These are phyloP conservation scores for Recurvirostra avosetta DNA, from an alignment of 2,113 vertebrate species.

Conservation along the genomic window DNA sequence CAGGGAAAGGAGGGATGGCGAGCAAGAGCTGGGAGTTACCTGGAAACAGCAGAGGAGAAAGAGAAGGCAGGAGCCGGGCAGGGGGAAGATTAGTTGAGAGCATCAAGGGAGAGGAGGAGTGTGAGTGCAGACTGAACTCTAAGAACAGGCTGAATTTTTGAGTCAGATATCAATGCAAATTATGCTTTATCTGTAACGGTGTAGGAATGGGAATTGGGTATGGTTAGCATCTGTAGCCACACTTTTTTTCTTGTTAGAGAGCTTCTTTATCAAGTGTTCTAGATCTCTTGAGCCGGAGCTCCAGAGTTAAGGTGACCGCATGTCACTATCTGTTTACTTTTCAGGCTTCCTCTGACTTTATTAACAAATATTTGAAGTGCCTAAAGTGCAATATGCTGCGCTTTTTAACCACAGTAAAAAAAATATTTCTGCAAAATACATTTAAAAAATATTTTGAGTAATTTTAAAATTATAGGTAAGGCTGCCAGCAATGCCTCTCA, in stretches of 20 bases:
- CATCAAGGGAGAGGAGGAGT: not conserved
- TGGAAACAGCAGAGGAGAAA: not conserved
- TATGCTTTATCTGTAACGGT: not conserved
- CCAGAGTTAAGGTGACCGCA: not conserved
- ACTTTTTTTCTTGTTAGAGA: not conserved
- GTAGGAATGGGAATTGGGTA: not conserved
- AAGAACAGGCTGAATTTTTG: not conserved
- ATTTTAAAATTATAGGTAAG: not conserved
- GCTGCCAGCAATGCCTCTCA: not conserved
- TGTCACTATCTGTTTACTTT: constrained; percentile 18
- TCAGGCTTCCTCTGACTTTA: constrained; percentile 41
- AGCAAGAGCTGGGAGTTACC: not conserved
- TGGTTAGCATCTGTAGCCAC: not conserved
- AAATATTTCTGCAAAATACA: not conserved
- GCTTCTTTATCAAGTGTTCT: not conserved
- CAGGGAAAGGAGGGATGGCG: not conserved
- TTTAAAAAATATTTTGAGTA: not conserved
- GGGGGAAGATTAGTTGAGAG: not conserved
- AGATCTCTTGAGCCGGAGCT: not conserved
- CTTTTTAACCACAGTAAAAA: not conserved
- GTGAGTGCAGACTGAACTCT: not conserved
- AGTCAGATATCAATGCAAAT: not conserved
- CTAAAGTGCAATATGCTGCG: not conserved
- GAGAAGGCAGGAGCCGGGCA: not conserved
- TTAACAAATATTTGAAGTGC: constrained; percentile 22